Conservation (phyloP, 2,113 vertebrate species). For the Notechis scutatus region DNA sequence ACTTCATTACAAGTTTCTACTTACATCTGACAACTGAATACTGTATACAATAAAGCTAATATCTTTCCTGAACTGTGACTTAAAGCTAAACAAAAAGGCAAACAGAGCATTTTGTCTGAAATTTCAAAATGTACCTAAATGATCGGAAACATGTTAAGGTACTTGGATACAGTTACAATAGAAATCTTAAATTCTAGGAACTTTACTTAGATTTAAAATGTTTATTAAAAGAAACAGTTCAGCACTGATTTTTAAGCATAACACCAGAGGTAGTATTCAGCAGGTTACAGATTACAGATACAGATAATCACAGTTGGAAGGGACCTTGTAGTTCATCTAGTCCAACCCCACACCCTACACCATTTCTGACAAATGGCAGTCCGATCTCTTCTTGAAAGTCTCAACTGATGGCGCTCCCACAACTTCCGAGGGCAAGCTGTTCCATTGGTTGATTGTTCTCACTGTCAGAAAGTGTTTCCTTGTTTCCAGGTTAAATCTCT, state of each 20-base stretch:
- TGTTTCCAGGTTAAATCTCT: too few species aligned
- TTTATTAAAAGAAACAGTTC: background rate
- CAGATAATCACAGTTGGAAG: too few species aligned
- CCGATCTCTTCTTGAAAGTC: too few species aligned
- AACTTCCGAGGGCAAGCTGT: too few species aligned
- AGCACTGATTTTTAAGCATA: background rate
- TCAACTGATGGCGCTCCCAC: too few species aligned
- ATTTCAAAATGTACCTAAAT: background rate
- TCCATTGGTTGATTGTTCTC: too few species aligned
- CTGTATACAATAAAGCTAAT: background rate
- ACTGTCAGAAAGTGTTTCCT: too few species aligned
- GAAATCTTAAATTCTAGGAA: background rate
- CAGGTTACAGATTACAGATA: too few species aligned
- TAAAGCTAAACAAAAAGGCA: background rate
- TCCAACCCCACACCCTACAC: too few species aligned
- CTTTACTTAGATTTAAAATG: background rate
- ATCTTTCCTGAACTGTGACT: background rate
- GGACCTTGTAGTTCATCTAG: too few species aligned
- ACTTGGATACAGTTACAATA: background rate
- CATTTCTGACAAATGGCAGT: too few species aligned
- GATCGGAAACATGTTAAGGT: background rate
- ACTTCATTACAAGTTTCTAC: background rate
- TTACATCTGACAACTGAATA: background rate
- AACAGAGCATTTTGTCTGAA: background rate
- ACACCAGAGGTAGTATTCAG: too few species aligned